These are phyloP conservation scores for Oryzias woworae DNA, from an alignment of 2,113 vertebrate species.

Conservation along the genomic window DNA sequence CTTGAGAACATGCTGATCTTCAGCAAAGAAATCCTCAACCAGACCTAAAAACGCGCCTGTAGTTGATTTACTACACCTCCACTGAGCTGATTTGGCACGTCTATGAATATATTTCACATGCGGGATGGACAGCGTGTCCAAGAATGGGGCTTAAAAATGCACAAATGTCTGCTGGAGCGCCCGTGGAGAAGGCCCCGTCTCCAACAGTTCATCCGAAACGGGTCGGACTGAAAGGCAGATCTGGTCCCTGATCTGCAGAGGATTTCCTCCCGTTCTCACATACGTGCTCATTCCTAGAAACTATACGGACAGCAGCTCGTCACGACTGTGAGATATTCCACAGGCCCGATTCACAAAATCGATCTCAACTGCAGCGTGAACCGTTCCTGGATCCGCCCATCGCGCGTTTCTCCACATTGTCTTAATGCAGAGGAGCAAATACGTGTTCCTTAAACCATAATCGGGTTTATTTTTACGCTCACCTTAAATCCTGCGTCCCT, in stretches of 20 bases:
- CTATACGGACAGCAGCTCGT: slow-evolving; percentile 19
- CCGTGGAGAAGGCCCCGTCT: background rate
- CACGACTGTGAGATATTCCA: slow-evolving; percentile 50
- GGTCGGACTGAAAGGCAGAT: slow-evolving; percentile 21
- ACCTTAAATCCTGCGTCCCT: slow-evolving; percentile 45
- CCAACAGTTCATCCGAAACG: background rate
- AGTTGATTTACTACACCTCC: background rate
- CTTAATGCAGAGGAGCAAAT: background rate
- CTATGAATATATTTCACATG: background rate
- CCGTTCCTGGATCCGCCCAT: slow-evolving; percentile 48
- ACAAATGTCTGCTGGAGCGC: background rate
- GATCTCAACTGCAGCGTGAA: slow-evolving; percentile 42
- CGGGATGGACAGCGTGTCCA: background rate
- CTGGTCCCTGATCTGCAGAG: background rate
- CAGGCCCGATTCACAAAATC: slow-evolving; percentile 42
- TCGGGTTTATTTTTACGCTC: slow-evolving; percentile 12
- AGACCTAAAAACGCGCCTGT: background rate
- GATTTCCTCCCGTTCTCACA: slow-evolving; percentile 4
- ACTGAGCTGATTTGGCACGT: background rate
- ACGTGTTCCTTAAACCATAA: too few species aligned
- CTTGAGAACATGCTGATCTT: too few species aligned
- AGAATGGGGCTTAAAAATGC: too few species aligned
- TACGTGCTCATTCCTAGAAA: slow-evolving; percentile 28
- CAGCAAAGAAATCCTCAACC: too few species aligned
- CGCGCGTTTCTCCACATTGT: slow-evolving; percentile 5